Evolutionary conservation across 2,797 vertebrate species (phyloP), one percentile per base, ranked within the genome.

Genomic region (Tokudaia muenninki): DNA sequence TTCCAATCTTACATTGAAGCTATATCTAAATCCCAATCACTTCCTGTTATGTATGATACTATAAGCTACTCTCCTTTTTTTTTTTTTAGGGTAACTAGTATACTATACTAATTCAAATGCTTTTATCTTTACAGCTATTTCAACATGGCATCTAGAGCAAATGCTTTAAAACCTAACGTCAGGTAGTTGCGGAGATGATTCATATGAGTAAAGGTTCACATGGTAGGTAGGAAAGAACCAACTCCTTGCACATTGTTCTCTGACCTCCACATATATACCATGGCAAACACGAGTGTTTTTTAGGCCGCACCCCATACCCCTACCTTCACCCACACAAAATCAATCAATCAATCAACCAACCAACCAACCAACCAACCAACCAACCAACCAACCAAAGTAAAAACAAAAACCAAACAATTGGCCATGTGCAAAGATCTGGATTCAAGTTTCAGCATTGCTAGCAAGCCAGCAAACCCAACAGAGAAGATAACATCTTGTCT

Each of bases 41-140:
- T 93, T 74, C 57, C 44, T 90, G 14, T 4, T 26, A 84, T 41
- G 2, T 95, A 87, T 59, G 75, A 61, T 93, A 75, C 72, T 92
- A 89, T 12, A 74, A 94, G 72, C 6, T 41, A 77, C 10, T 52
- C 34, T 14, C 63, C 9, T 83, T 79, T 70, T 87, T 95, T 80
- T 41, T n/a, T 41, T 65, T 63, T 63, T 5, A 1, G 26, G 63
- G 90, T 79, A 47, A 88, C 1, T 88, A 31, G 7, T 74, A 61
- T 4, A 81, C 17, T 61, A 2, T 90, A 94, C 6, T 84, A 63
- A 61, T 55, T 82, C 88, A 13, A 44, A 31, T 94, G 31, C 37
- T 92, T 93, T 92, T 67, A 78, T 52, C 74, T 86, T 83, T 82
- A 92, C 55, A 47, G 90, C 37, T 57, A 93, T 75, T 57, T 96